Evolutionary conservation across 2,113 vertebrate genomes (phyloP).

Genomic region (Amphiprion percula): DNA sequence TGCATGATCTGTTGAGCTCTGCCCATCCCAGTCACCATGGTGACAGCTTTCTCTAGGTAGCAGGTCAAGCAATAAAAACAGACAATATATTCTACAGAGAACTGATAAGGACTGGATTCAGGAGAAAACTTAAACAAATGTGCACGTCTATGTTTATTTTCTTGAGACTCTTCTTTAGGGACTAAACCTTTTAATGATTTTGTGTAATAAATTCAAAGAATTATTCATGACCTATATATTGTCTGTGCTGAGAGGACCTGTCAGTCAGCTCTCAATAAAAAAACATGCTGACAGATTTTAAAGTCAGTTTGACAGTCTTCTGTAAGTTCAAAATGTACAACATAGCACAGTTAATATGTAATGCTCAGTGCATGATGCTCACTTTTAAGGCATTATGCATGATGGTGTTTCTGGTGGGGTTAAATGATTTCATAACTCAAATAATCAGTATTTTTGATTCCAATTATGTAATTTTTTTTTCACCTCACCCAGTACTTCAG

Average conservation of each 20-base stretch:
- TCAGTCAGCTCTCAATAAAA: background rate
- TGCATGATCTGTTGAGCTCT: conserved; percentile 68
- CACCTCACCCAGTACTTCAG: background rate
- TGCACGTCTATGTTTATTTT: background rate
- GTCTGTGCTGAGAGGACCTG: background rate
- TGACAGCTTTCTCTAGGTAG: conserved; percentile 43
- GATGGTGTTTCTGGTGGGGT: conserved; percentile 7
- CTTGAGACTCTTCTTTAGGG: background rate
- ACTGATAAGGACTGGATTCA: background rate
- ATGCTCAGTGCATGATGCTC: too few relatives aligned
- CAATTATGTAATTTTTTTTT: conserved; percentile 24
- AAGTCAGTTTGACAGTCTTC: conserved; percentile 22
- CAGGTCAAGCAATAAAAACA: conserved; percentile 16
- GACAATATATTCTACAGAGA: background rate
- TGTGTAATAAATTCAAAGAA: conserved; percentile 1
- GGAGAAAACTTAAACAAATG: background rate
- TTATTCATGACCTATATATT: background rate
- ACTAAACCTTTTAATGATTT: conserved; percentile 9
- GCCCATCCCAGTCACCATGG: conserved; percentile 68
- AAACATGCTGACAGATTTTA: conserved; percentile 23
- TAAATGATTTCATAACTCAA: conserved; percentile 32
- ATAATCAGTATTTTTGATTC: conserved; percentile 17
- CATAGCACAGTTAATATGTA: conserved; percentile 21
- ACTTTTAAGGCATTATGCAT: conserved; percentile 5
- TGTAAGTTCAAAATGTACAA: conserved; percentile 19